Evolutionary conservation across 1,140 invertebrate genomes (phyloP), one percentile per base, ranked within the genome.

Genomic region (Penaeus indicus): DNA sequence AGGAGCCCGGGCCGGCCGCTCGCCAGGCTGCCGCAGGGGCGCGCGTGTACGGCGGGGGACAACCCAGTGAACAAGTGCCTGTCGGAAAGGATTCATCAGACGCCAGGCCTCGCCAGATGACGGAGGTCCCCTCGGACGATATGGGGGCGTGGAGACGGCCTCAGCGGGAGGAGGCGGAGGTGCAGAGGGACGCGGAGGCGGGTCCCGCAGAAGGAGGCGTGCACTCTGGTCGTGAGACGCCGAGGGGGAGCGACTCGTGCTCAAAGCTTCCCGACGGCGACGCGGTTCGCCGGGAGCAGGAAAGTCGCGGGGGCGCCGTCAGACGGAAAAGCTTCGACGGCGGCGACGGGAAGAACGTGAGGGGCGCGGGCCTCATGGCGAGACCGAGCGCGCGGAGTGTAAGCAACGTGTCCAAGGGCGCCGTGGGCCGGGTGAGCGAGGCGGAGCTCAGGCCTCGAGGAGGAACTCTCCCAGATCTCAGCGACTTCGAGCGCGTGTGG

Each of bases 401-500:
- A 22, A 63, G 13, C n/a, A 63, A 38, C n/a, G 62, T 25, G n/a
- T 10, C n/a, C n/a, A 63, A 83, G 81, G 22, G 27, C 60, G 11
- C 60, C 61, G 63, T 85, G 54, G n/a, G 54, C 69, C 61, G 75
- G 84, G 60, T n/a, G 72, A 61, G 72, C 84, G 47, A 62, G 72
- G 42, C 67, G 42, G 18, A 78, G 32, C 25, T 60, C 1, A 62
- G 86, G 69, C 42, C 47, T 18, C 27, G 80, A 60, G 86, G 47
- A 22, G 63, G 62, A n/a, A 38, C 81, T 19, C 80, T 88, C 22
- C 86, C 86, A 18, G 86, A 88, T 69, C 86, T 88, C 16, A 88
- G 86, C 60, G 86, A 88, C 25, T 88, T 83, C 80, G 86, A 88
- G 86, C 62, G 86, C 16, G 86, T 88, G 67, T 88, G 86, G 86